Percentiles rank a stretch among this genome's conserved stretches.
These are phyloP conservation scores for Phalacrocorax carbo DNA, from an alignment of 2,113 vertebrate genomes.

Conservation along the genomic window DNA sequence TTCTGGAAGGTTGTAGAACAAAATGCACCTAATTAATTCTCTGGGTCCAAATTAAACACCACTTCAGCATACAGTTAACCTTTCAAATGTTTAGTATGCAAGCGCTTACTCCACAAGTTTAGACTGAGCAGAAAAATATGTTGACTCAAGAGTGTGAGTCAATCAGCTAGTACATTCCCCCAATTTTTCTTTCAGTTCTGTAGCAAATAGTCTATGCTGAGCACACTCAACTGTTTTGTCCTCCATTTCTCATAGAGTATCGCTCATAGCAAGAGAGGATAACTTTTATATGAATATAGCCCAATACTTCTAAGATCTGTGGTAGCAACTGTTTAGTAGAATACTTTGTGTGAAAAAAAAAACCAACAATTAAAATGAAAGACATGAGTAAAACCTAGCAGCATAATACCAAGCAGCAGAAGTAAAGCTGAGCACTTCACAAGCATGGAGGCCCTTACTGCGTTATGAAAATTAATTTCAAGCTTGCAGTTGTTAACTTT, in stretches of 20 bases:
- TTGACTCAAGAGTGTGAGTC: background rate
- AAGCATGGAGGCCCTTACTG: background rate
- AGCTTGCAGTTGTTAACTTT: background rate
- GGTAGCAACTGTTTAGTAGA: background rate
- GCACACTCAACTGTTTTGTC: background rate
- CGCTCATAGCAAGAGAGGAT: background rate
- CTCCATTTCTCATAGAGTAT: background rate
- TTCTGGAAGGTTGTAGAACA: background rate
- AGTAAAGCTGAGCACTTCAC: background rate
- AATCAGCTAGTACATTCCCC: background rate
- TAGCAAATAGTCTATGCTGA: background rate
- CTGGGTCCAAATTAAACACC: background rate
- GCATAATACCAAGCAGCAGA: background rate
- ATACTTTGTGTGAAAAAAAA: background rate
- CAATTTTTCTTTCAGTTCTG: background rate
- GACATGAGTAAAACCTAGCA: background rate
- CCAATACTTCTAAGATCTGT: background rate
- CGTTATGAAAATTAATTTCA: background rate
- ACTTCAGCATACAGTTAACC: background rate
- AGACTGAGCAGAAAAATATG: background rate
- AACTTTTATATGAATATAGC: background rate
- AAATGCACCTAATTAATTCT: background rate
- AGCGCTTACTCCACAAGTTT: background rate
- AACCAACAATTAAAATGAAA: background rate
- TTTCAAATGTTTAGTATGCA: background rate